These are phyloP conservation scores for Manis crassicaudata DNA, from an alignment of 2,797 vertebrate genomes.

Conservation along the genomic window DNA sequence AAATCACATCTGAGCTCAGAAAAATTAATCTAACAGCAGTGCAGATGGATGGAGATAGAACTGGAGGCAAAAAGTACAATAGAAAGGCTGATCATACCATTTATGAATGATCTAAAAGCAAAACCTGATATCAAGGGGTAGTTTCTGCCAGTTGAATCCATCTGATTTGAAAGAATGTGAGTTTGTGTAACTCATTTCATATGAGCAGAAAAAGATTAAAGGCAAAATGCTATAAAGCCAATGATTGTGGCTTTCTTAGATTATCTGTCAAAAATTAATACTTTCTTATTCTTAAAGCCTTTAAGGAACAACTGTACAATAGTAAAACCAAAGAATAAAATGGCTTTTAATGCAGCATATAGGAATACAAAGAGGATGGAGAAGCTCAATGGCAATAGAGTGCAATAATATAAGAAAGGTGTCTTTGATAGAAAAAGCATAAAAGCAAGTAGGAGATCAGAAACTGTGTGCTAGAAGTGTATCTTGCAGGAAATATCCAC, in stretches of 20 bases:
- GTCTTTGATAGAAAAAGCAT: neutral
- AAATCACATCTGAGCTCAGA: neutral
- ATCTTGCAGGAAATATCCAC: neutral
- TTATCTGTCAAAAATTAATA: neutral
- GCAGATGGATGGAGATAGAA: neutral
- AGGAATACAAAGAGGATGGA: conserved; percentile 28
- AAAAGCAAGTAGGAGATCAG: neutral
- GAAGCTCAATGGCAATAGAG: neutral
- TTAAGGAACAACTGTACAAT: neutral
- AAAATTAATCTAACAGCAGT: neutral
- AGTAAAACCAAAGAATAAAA: conserved; percentile 16
- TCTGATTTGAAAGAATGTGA: neutral
- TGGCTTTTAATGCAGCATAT: neutral
- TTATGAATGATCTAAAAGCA: neutral
- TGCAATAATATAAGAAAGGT: neutral
- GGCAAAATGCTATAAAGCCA: neutral
- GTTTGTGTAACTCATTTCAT: neutral
- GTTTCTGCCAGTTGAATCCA: neutral
- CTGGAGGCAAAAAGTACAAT: neutral
- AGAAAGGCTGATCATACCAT: neutral
- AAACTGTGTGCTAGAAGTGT: neutral
- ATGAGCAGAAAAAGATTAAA: neutral
- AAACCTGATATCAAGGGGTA: neutral
- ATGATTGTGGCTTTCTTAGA: neutral
- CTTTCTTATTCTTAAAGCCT: conserved; percentile 5